Conservation (phyloP, 2,113 vertebrate species). For the Gymnarchus niloticus region DNA sequence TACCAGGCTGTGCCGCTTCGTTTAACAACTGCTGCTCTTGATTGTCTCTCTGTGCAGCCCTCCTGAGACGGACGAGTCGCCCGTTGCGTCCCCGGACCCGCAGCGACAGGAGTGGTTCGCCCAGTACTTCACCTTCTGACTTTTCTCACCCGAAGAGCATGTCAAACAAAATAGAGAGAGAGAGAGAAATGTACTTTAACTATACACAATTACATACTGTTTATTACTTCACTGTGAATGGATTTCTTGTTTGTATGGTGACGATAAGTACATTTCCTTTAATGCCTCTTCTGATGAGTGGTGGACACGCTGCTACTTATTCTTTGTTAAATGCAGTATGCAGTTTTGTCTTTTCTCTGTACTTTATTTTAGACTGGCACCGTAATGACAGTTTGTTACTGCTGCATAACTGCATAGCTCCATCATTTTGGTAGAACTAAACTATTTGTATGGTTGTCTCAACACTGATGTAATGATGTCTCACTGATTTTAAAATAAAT, state of each 20-base stretch:
- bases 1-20: neutral
- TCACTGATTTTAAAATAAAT: constrained; percentile 75
- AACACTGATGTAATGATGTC: constrained; percentile 78
- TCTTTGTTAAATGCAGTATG: constrained; percentile 54
- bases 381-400: constrained; percentile 86
- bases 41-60: constrained; percentile 63
- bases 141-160: constrained; percentile 75
- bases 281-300: constrained; percentile 59
- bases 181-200: constrained; percentile 47
- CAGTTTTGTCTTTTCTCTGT: constrained; percentile 59
- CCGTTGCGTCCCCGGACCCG: constrained; percentile 78
- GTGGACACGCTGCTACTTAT: constrained; percentile 58
- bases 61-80: constrained; percentile 86
- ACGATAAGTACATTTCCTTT: constrained; percentile 59
- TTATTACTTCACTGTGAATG: constrained; percentile 59
- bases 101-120: constrained; percentile 98
- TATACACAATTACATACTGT: constrained; percentile 52
- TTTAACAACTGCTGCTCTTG: constrained; percentile 10
- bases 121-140: constrained; percentile 98
- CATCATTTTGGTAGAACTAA: constrained; percentile 92
- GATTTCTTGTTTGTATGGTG: constrained; percentile 64
- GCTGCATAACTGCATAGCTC: constrained; percentile 73
- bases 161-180: constrained; percentile 54
- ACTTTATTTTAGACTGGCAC: constrained; percentile 76
- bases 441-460: constrained; percentile 73